A percentile compares a stretch with the other conserved stretches of the same genome.
Conservation (phyloP, 2,113 vertebrate genomes). For the Odocoileus hemionus region DNA sequence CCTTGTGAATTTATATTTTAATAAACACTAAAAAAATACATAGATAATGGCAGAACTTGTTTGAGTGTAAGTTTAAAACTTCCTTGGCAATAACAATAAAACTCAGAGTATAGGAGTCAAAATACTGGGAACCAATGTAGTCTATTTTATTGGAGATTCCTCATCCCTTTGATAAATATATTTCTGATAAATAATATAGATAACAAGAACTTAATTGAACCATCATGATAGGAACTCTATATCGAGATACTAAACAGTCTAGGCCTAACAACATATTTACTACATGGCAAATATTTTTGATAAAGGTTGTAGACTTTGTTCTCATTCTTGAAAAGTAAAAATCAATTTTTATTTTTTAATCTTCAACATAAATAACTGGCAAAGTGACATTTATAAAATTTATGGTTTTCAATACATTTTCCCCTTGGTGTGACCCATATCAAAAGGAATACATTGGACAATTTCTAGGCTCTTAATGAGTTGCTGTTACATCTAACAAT, state of each 20-base stretch:
- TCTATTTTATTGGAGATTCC: not conserved
- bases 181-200: not conserved
- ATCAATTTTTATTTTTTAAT: not conserved
- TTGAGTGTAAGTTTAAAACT: not conserved
- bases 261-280: not conserved
- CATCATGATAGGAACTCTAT: not conserved
- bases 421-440: not conserved
- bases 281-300: not conserved
- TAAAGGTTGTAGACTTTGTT: not conserved
- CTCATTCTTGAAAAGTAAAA: not conserved
- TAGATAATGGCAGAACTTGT: not conserved
- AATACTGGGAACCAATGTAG: not conserved
- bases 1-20: not conserved
- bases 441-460: not conserved
- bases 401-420: not conserved
- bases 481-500: not conserved
- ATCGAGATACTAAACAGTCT: not conserved
- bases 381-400: not conserved
- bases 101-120: not conserved
- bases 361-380: not conserved
- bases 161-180: not conserved
- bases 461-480: not conserved
- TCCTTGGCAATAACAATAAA: not conserved
- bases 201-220: not conserved
- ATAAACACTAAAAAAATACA: not conserved